Conservation (phyloP, 2,797 vertebrate genomes). For the Rousettus madagascariensis region DNA sequence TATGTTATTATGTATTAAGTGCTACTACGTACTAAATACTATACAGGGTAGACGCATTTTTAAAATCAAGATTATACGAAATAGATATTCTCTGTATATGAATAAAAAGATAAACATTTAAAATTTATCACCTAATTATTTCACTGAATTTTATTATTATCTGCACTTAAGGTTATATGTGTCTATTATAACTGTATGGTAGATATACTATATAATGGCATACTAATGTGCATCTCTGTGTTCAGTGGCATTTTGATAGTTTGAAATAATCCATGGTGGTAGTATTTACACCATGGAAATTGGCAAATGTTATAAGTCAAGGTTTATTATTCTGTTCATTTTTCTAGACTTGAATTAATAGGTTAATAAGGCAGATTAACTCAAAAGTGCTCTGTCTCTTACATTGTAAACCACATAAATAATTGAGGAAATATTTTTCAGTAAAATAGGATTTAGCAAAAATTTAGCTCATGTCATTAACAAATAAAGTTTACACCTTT, state of each 20-base stretch:
- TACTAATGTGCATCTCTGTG: too few relatives aligned
- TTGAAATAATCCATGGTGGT: not conserved
- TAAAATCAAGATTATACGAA: not conserved
- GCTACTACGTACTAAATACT: not conserved
- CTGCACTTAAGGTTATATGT: not conserved
- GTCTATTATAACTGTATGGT: not conserved
- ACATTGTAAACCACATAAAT: not conserved
- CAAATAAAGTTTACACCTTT: not conserved
- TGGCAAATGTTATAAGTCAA: not conserved
- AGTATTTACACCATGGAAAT: not conserved
- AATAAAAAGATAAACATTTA: not conserved
- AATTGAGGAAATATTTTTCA: not conserved
- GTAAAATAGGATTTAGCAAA: constrained; percentile 11
- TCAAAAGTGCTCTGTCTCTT: not conserved
- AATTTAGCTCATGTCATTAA: not conserved
- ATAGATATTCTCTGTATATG: not conserved
- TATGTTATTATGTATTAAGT: not conserved
- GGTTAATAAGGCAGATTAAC: not conserved
- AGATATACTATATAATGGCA: not conserved
- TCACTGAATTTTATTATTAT: constrained; percentile 1
- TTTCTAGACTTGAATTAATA: not conserved
- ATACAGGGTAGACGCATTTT: not conserved
- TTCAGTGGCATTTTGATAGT: not conserved
- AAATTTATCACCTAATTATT: not conserved
- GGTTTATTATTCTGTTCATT: not conserved